A percentile compares a stretch with the other conserved stretches of the same genome.
These are phyloP conservation scores for Neoitamus cyanurus DNA, from an alignment of 2,888 invertebrate species.

Conservation along the genomic window DNA sequence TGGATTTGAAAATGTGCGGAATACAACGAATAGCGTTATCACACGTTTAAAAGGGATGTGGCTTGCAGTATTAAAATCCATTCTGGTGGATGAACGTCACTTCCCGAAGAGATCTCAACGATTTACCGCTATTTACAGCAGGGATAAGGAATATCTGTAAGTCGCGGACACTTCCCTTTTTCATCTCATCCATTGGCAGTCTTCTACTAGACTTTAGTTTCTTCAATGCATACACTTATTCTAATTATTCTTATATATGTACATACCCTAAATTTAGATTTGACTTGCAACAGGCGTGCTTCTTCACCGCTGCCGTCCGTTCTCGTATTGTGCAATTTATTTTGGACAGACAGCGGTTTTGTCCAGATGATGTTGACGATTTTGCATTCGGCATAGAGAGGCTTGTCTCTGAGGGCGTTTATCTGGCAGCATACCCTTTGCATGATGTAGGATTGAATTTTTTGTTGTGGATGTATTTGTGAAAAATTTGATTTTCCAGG, in stretches of 20 bases:
- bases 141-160: slow-evolving; percentile 93
- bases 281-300: slow-evolving; percentile 81
- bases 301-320: slow-evolving; percentile 87
- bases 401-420: slow-evolving; percentile 77
- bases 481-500: slow-evolving; percentile 67
- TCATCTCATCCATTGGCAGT: slow-evolving; percentile 63
- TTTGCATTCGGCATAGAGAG: slow-evolving; percentile 86
- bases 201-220: no score
- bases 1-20: slow-evolving; percentile 72
- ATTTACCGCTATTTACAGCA: slow-evolving; percentile 88
- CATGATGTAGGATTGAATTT: slow-evolving; percentile 77
- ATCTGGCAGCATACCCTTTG: slow-evolving; percentile 85
- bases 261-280: slow-evolving; percentile 72
- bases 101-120: slow-evolving; percentile 83
- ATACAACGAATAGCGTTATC: slow-evolving; percentile 65
- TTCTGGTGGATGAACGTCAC: slow-evolving; percentile 74
- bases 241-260: neutral
- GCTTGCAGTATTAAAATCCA: slow-evolving; percentile 59
- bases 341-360: slow-evolving; percentile 86
- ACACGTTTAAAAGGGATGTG: slow-evolving; percentile 61
- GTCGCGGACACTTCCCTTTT: slow-evolving; percentile 60
- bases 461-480: neutral
- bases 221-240: neutral
- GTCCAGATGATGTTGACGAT: slow-evolving; percentile 72
- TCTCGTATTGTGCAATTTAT: slow-evolving; percentile 94